Evolutionary conservation across 1,140 invertebrate species (phyloP).

Genomic region (Formica selysi): DNA sequence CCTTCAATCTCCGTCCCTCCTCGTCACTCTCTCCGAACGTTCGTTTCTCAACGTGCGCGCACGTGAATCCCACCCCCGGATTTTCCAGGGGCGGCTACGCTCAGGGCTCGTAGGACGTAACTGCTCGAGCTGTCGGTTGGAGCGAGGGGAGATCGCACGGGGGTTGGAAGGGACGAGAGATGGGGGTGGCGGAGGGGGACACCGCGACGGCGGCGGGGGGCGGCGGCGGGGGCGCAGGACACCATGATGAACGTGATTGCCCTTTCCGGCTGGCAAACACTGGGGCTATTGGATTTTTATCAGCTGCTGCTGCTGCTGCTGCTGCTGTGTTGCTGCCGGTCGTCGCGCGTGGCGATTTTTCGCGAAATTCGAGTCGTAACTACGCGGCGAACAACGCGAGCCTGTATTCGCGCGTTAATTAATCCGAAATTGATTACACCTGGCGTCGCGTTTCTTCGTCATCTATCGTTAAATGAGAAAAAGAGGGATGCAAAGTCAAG

Average conservation of each 20-base stretch:
- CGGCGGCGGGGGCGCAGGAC: constrained; percentile 72
- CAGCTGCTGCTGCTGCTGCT: constrained; percentile 65
- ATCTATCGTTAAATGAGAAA: constrained; percentile 21
- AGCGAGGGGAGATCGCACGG: constrained; percentile 69
- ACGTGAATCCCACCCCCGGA: constrained; percentile 73
- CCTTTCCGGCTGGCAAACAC: constrained; percentile 85
- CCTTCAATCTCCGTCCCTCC: constrained; percentile 38
- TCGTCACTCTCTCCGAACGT: constrained; percentile 39
- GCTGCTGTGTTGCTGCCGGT: constrained; percentile 8
- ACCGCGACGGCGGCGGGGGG: constrained; percentile 61
- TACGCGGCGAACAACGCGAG: constrained; percentile 25
- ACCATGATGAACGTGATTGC: constrained; percentile 85
- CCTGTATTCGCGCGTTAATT: constrained; percentile 41
- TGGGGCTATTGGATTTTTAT: constrained; percentile 84
- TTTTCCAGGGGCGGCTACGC: constrained; percentile 73
- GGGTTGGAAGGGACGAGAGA: constrained; percentile 64
- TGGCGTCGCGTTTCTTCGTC: constrained; percentile 27
- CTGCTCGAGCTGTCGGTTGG: constrained; percentile 53
- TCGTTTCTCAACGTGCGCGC: constrained; percentile 63
- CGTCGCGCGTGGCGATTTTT: constrained; percentile 47
- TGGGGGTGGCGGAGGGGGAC: constrained; percentile 66
- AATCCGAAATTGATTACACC: constrained; percentile 56
- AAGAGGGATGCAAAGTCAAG: constrained; percentile 3
- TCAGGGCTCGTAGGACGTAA: constrained; percentile 63
- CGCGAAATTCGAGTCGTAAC: constrained; percentile 65